Base-by-base conservation (phyloP, 2,113 vertebrate genomes). In the Serinus canaria region DNA sequence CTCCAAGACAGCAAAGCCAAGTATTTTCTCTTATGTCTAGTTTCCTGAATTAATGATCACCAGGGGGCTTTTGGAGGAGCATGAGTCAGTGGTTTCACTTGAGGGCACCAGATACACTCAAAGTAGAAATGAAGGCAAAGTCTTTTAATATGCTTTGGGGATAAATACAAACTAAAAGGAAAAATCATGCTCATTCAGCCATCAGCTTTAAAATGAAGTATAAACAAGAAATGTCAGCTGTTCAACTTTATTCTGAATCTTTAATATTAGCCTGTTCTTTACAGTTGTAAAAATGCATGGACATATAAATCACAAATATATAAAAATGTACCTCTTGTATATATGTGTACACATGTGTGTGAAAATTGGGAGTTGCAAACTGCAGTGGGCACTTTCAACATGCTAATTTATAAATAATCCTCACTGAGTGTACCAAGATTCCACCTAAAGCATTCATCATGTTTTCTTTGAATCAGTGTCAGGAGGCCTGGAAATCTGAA, bases 81-180 rank as follows among this genome's bases (percentile, higher is more conserved):
- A 64, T 96, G 87, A 94, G 79, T 96, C 95, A 95, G 82, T 92
- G 89, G 37, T 88, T 95, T 96, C 92, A 93, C 95, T 96, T 92
- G 92, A 96, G 92, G 83, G 86, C 83, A 97, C 80, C 64, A 92
- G 52, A 89, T 89, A 47, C 62, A 92, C 53, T 92, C 60, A 60
- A 87, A 94, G 91, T 37, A 67, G 83, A 86, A 94, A 83, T 86
- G 75, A 95, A 94, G 88, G 79, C 82, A 73, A 92, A 86, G 56
- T 78, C 75, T 77, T 78, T 86, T 93, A 89, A 87, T 93, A 87
- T 56, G 79, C 90, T 96, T 83, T 95, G 64, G 60, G 92, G 86
- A 95, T 77, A 93, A 95, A 94, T 90, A 89, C 33, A 86, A 86
- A 67, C 63, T 52, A 70, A 83, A 94, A 83, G 68, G 47, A 90